These are phyloP conservation scores for Drymonia ruficornis DNA, from an alignment of 2,888 invertebrate species.

Conservation along the genomic window DNA sequence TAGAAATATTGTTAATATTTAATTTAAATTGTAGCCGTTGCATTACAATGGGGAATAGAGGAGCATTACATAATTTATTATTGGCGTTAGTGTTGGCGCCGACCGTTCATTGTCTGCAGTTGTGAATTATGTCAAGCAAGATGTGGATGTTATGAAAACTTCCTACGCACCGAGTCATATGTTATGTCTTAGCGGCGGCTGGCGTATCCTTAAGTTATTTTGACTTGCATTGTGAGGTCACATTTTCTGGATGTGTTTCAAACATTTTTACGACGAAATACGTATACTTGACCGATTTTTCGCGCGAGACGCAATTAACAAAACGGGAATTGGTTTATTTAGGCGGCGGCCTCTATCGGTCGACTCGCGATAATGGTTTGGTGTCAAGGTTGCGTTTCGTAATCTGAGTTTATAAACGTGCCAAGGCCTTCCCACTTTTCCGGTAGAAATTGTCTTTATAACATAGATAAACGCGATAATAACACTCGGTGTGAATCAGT, in stretches of 20 bases:
- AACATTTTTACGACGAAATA: constrained; percentile 53
- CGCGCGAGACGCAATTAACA: constrained; percentile 68
- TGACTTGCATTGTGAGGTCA: constrained; percentile 53
- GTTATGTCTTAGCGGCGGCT: constrained; percentile 56
- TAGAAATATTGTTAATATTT: constrained; percentile 22
- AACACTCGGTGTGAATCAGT: constrained; percentile 35
- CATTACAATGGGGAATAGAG: constrained; percentile 27
- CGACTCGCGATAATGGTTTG: constrained; percentile 75
- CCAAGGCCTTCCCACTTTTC: constrained; percentile 70
- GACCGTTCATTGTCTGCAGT: constrained; percentile 59
- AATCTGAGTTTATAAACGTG: constrained; percentile 62
- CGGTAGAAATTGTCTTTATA: constrained; percentile 51
- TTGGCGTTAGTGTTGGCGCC: constrained; percentile 60
- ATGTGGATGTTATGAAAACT: constrained; percentile 70
- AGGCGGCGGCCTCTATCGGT: constrained; percentile 73
- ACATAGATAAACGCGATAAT: constrained; percentile 38
- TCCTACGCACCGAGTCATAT: constrained; percentile 43
- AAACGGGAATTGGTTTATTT: constrained; percentile 66
- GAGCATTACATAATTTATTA: constrained; percentile 36
- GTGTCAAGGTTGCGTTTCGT: constrained; percentile 80
- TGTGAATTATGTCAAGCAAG: constrained; percentile 62
- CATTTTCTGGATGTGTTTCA: constrained; percentile 60
- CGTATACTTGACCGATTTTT: constrained; percentile 80
- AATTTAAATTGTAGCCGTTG: constrained; percentile 14
- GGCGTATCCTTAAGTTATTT: constrained; percentile 42